Conservation (phyloP, 2,113 vertebrate species). For the Monarcha castaneiventris region DNA sequence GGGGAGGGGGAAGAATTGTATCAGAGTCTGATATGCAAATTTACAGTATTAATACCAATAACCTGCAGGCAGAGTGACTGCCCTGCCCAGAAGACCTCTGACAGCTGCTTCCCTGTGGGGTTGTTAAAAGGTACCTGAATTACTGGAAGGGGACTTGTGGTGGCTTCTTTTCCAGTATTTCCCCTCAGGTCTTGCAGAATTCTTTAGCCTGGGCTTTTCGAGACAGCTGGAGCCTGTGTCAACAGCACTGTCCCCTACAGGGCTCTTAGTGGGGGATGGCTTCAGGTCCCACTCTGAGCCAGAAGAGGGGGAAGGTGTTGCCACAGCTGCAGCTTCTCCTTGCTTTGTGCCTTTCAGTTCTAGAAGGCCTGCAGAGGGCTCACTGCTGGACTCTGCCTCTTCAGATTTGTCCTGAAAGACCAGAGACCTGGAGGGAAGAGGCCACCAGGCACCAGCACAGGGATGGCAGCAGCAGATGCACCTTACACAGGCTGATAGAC, state of each 20-base stretch:
- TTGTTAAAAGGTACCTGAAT: slow-evolving; percentile 72
- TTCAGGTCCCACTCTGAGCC: slow-evolving; percentile 34
- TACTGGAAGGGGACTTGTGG: slow-evolving; percentile 60
- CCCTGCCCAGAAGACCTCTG: neutral
- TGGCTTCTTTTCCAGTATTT: slow-evolving; percentile 80
- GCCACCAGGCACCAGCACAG: slow-evolving; percentile 44
- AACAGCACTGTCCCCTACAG: slow-evolving; percentile 43
- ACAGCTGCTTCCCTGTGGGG: neutral
- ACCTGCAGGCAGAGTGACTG: neutral
- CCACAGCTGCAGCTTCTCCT: neutral
- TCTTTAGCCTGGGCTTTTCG: slow-evolving; percentile 8
- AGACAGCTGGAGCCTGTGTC: slow-evolving; percentile 48
- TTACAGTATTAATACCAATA: neutral
- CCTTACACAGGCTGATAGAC: neutral
- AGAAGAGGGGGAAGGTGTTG: slow-evolving; percentile 12
- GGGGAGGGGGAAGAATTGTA: neutral
- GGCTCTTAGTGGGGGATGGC: neutral
- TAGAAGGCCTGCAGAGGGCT: slow-evolving; percentile 11
- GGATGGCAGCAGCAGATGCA: slow-evolving; percentile 47
- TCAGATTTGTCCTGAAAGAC: neutral
- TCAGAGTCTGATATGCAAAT: neutral
- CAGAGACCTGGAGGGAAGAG: slow-evolving; percentile 14
- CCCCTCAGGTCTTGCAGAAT: slow-evolving; percentile 62
- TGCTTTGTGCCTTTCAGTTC: slow-evolving; percentile 29
- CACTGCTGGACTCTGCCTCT: neutral